phyloP scores from a whole-genome alignment of 2,113 vertebrate genomes.

The Gopherus flavomarginatus region DNA sequence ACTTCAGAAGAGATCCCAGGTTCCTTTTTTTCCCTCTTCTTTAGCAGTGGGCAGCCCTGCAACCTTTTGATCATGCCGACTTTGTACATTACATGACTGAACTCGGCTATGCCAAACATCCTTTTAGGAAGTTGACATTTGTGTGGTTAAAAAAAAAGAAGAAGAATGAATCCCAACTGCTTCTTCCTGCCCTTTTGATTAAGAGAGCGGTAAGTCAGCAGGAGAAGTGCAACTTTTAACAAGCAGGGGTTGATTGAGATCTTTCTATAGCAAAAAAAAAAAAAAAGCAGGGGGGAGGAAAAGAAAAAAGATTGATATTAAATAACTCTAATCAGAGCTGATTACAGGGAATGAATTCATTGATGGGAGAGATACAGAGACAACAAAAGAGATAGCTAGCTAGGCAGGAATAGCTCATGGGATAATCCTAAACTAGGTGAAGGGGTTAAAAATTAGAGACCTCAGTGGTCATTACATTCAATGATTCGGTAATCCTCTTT shows the following conservation, averaged over 20 bases:
- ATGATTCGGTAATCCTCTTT: not conserved
- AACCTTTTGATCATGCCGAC: constrained; percentile 83
- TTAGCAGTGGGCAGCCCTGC: constrained; percentile 81
- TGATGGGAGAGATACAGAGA: constrained; percentile 52
- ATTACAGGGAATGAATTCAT: constrained; percentile 68
- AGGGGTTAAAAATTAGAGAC: not conserved
- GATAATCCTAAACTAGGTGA: constrained; percentile 31
- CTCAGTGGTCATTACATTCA: no score
- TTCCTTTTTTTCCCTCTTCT: constrained; percentile 76
- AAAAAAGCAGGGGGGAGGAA: not conserved
- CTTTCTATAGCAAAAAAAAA: constrained; percentile 56
- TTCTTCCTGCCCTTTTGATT: constrained; percentile 85
- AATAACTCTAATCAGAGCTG: constrained; percentile 70
- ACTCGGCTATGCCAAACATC: constrained; percentile 82
- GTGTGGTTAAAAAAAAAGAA: constrained; percentile 75
- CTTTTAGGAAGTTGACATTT: constrained; percentile 84
- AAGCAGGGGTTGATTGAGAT: constrained; percentile 74
- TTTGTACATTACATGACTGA: constrained; percentile 81
- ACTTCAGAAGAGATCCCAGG: constrained; percentile 74
- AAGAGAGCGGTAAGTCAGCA: constrained; percentile 81
- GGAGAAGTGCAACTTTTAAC: constrained; percentile 79
- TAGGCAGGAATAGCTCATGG: constrained; percentile 29
- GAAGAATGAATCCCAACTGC: constrained; percentile 78
- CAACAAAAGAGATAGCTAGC: constrained; percentile 63
- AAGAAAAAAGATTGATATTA: constrained; percentile 66